These are phyloP conservation scores for Pseudopleuronectes americanus DNA, from an alignment of 2,797 vertebrate species.

Conservation along the genomic window DNA sequence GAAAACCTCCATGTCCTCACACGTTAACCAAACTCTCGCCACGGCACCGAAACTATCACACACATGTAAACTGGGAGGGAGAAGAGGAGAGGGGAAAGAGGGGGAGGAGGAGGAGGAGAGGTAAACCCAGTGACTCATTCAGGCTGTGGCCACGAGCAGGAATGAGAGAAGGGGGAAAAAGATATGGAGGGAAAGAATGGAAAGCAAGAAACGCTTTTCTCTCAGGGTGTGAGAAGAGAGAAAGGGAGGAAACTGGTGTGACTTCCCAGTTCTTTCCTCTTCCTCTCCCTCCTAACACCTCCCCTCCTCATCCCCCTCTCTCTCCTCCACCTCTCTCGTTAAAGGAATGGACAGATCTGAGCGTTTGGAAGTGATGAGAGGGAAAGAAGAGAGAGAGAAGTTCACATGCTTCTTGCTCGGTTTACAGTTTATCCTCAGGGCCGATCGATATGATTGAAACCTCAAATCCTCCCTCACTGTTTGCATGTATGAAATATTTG, in stretches of 20 bases:
- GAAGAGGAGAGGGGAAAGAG: conserved; percentile 2
- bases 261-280: conserved; percentile 5
- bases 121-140: conserved; percentile 69
- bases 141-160: conserved; percentile 39
- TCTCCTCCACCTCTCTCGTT: conserved; percentile 10
- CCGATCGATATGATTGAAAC: too few species aligned
- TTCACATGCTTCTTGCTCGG: too few species aligned
- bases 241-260: conserved; percentile 55
- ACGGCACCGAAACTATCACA: conserved; percentile 21
- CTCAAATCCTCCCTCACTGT: too few species aligned
- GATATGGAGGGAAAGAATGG: background rate
- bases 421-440: too few species aligned
- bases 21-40: conserved; percentile 17
- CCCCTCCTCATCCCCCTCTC: background rate
- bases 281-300: conserved; percentile 15
- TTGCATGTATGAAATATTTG: too few species aligned
- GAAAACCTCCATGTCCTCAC: conserved; percentile 63
- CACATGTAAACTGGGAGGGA: conserved; percentile 18
- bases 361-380: too few species aligned
- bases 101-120: conserved; percentile 30
- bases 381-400: too few species aligned
- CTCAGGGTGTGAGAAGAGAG: conserved; percentile 32
- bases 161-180: conserved; percentile 14
- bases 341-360: background rate
- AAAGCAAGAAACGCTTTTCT: conserved; percentile 11